A percentile compares a stretch with the other conserved stretches of the same genome.
Conservation (phyloP, 2,888 invertebrate genomes). For the Nomada goodeniana region DNA sequence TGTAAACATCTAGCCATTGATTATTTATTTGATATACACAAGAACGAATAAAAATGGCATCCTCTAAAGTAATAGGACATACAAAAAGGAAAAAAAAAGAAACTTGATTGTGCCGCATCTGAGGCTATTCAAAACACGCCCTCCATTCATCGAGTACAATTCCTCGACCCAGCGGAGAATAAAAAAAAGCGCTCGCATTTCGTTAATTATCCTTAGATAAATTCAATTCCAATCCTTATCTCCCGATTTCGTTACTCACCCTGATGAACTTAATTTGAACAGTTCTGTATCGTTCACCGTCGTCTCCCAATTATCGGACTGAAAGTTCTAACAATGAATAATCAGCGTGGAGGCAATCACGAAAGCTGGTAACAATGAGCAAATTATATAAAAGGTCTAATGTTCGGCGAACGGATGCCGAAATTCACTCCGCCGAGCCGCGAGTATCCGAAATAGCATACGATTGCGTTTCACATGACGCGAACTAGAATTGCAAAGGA, state of each 20-base stretch:
- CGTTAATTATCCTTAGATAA: no score
- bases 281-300: not conserved
- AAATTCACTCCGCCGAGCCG: constrained; percentile 36
- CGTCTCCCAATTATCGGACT: not conserved
- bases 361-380: constrained; percentile 30
- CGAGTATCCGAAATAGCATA: constrained; percentile 53
- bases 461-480: constrained; percentile 58
- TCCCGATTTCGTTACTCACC: no score
- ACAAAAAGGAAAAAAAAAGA: no score
- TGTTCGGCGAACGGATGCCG: constrained; percentile 34
- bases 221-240: no score
- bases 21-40: no score
- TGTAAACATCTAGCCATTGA: no score
- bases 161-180: not conserved
- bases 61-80: no score
- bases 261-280: not conserved
- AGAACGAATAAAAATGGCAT: no score
- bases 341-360: constrained; percentile 8
- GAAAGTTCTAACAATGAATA: constrained; percentile 6
- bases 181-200: not conserved
- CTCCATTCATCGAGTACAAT: not conserved
- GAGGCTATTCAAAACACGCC: no score
- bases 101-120: no score
- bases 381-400: constrained; percentile 25
- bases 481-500: constrained; percentile 63